Percentiles rank a stretch among this genome's conserved stretches.
These are phyloP conservation scores for Jordanella pulchra DNA, from an alignment of 2,797 vertebrate genomes.

Conservation along the genomic window DNA sequence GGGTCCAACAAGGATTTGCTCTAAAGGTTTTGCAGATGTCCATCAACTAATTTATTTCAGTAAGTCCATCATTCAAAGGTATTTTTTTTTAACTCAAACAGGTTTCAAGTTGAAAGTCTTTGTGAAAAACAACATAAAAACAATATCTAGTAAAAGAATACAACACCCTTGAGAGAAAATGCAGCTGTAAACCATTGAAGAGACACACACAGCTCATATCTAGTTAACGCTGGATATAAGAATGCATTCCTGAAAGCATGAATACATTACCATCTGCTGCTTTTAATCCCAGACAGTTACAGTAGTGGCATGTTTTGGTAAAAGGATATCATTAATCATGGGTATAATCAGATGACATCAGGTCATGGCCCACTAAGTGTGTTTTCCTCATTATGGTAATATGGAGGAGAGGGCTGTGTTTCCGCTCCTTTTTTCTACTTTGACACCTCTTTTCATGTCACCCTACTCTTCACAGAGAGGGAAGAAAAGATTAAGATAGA, in stretches of 20 bases:
- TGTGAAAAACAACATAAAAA: background rate
- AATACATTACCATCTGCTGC: conserved; percentile 76
- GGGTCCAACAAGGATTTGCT: too few relatives aligned
- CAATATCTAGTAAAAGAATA: conserved; percentile 8
- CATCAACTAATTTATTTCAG: background rate
- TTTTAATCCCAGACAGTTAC: conserved; percentile 79
- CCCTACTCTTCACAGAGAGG: conserved; percentile 66
- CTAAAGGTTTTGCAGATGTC: background rate
- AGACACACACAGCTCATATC: conserved; percentile 32
- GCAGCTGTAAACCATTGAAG: conserved; percentile 33
- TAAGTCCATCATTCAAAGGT: background rate
- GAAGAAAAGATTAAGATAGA: conserved; percentile 56
- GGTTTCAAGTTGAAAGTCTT: background rate
- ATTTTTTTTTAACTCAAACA: background rate
- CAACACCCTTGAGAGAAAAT: conserved; percentile 16
- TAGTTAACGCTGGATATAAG: conserved; percentile 41
- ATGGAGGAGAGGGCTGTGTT: conserved; percentile 80
- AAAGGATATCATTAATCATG: conserved; percentile 99
- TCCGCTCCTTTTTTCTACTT: conserved; percentile 70
- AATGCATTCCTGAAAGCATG: conserved; percentile 55
- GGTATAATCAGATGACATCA: conserved; percentile 98
- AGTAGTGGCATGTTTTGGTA: conserved; percentile 85
- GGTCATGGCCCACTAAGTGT: conserved; percentile 95
- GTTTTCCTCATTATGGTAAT: conserved; percentile 99
- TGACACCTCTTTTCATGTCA: conserved; percentile 83